Evolutionary conservation across 2,113 vertebrate species (phyloP).

Genomic region (Tinamus guttatus): DNA sequence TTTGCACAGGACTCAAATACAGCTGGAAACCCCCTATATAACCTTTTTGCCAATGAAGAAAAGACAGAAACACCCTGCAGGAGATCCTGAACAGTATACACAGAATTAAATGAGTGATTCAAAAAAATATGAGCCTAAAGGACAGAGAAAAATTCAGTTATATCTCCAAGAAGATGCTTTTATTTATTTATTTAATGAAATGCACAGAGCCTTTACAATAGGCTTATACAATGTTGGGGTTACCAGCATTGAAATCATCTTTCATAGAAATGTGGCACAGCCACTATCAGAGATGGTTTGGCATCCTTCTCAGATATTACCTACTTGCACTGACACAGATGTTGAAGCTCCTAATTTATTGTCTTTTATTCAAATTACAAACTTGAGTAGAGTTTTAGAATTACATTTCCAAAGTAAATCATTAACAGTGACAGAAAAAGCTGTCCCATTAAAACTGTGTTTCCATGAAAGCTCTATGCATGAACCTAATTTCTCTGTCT

Average conservation of each 20-base stretch:
- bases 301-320: not conserved
- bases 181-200: not conserved
- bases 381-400: not conserved
- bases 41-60: not conserved
- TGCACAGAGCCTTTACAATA: not conserved
- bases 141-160: not conserved
- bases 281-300: not conserved
- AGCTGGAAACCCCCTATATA: not conserved
- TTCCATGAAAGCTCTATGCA: not conserved
- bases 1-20: not conserved
- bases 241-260: not conserved
- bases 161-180: not conserved
- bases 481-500: not conserved
- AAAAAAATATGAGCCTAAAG: not conserved
- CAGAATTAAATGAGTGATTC: not conserved
- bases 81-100: not conserved
- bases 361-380: not conserved
- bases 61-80: not conserved
- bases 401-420: not conserved
- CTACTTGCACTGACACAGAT: not conserved
- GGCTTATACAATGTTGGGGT: not conserved
- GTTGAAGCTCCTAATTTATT: not conserved
- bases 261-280: not conserved
- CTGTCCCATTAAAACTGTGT: not conserved
- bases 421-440: not conserved